Conservation (phyloP, 2,888 invertebrate genomes). For the Rotaria magnacalcarata region DNA sequence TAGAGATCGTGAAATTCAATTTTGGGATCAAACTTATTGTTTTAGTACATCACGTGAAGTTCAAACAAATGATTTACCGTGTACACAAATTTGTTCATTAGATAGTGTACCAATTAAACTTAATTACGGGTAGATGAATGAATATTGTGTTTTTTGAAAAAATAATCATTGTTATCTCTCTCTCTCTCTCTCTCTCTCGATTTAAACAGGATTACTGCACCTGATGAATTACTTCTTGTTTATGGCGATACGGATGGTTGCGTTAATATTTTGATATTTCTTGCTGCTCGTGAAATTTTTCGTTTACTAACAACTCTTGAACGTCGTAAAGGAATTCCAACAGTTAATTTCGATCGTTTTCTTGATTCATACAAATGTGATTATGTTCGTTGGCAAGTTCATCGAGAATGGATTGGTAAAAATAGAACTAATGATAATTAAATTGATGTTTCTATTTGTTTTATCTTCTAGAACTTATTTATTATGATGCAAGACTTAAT, state of each 20-base stretch:
- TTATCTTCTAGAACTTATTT: conserved; percentile 52
- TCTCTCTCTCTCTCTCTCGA: background rate
- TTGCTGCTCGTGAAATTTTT: conserved; percentile 57
- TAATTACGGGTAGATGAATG: conserved; percentile 54
- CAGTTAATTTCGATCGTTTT: conserved; percentile 54
- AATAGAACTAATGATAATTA: no score
- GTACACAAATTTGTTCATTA: conserved; percentile 58
- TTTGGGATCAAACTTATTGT: conserved; percentile 59
- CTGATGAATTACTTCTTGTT: conserved; percentile 57
- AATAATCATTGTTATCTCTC: no score
- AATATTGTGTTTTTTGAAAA: no score
- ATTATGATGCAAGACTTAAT: conserved; percentile 40
- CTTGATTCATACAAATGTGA: conserved; percentile 52
- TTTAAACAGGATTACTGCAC: background rate
- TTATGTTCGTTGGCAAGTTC: conserved; percentile 58
- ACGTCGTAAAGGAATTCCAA: conserved; percentile 52
- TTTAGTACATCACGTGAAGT: background rate
- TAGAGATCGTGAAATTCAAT: conserved; percentile 59
- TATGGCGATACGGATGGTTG: conserved; percentile 59
- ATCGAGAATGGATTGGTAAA: conserved; percentile 56
- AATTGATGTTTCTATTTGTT: background rate
- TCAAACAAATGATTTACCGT: conserved; percentile 53
- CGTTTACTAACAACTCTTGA: conserved; percentile 41
- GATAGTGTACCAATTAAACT: conserved; percentile 58
- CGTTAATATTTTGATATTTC: conserved; percentile 58